Evolutionary conservation across 2,888 invertebrate genomes (phyloP), one percentile per base, ranked within the genome.

Genomic region (Drosophila falleni): DNA sequence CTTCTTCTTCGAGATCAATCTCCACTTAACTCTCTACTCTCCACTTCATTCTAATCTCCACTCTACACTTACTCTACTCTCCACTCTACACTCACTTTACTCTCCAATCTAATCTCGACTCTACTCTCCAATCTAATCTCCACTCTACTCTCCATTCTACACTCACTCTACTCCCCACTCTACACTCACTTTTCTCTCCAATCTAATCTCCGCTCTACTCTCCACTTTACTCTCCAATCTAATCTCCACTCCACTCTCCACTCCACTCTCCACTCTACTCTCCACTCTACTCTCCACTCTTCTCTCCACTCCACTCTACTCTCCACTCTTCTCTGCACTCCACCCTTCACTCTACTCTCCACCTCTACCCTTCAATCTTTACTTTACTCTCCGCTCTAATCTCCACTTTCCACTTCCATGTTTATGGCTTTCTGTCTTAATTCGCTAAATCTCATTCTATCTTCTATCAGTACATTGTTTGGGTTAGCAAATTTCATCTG

Each of bases 401-500:
- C 13, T 37, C 5, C 19, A 15, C 8, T 31, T 15, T 47, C 5
- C 23, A 23, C 35, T 26, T 1, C 10, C 3, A 0, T 37, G 5
- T 9, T 2, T 29, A 6, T 29, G 29, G 8, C 23, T 10, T 29
- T 29, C 11, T n/a, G 10, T 11, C 15, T 33, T 5, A 29, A 19
- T 23, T 19, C 5, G 39, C 3, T 16, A 15, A 1, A 16, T 39
- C 39, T 2, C 8, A 15, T 39, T 13, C 29, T 11, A 37, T 39
- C 59, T 37, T 29, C 15, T 62, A 16, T 35, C 26, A 23, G 33
- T 10, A 23, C 42, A 29, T 46, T 47, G 46, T 47, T 47, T 58
- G 19, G 31, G 41, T 16, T 60, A 46, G 49, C 46, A 35, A 35
- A 55, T 56, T 42, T 13, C 23, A 53, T 23, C 13, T 62, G 58